Evolutionary conservation across 1,140 invertebrate species (phyloP), one percentile per base, ranked within the genome.

Genomic region (Diploscapter pachys): DNA sequence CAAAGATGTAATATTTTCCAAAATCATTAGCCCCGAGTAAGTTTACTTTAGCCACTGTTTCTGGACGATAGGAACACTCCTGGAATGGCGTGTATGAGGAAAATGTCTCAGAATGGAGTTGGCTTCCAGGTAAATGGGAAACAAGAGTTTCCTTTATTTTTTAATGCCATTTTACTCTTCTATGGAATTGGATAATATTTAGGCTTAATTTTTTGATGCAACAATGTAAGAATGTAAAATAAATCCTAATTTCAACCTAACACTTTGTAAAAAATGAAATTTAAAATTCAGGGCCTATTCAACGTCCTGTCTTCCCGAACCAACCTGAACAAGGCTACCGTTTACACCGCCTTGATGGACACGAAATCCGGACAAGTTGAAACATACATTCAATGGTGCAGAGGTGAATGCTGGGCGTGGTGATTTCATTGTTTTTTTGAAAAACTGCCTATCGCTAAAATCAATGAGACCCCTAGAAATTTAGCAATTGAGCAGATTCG

Each of bases 51-150:
- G 31, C 31, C 31, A 51, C 86, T 89, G 2, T 89, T 89, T 81
- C 83, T 88, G 57, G 89, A 90, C 81, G 88, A 90, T 77, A 84
- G 90, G 50, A 78, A 88, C 6, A 81, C 81, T n/a, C 81, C 81
- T 9, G 81, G 81, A 5, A 85, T 87, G 69, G 83, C 80, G 6
- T 90, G 89, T 80, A 81, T 81, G 81, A 51, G 73, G 59, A 81
- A 68, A 5, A 31, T 81, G 61, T 71, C 69, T 5, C 75, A 79
- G 48, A 71, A 71, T 53, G 82, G 82, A 63, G 81, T 79, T 57
- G 76, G 76, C 52, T 81, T 81, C 63, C n/a, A 59, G 66, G 81
- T 81, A 68, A 72, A 31, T 31, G 31, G 31, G 31, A 31, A 31
- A 31, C 31, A 31, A 31, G 31, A 31, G 31, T 31, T 31, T 31